Evolutionary conservation across 2,888 invertebrate species (phyloP).

Genomic region (Chrysina gloriosa): DNA sequence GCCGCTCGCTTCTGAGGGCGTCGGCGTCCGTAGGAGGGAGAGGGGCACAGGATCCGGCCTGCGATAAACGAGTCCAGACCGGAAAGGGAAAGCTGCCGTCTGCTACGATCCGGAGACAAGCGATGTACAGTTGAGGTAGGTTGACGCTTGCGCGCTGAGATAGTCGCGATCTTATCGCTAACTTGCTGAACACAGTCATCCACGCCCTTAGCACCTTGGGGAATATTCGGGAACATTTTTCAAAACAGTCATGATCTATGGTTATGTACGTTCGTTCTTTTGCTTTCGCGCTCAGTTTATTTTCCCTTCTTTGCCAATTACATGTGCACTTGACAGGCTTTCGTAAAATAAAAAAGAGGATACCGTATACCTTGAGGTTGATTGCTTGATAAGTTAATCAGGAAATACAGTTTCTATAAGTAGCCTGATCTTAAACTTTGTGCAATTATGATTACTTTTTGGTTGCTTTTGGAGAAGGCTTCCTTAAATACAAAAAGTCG

Average conservation of each 20-base stretch:
- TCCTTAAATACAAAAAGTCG: too few relatives aligned
- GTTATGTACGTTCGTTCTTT: neutral
- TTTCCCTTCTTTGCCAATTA: too few relatives aligned
- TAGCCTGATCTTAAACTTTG: too few relatives aligned
- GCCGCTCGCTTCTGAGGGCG: neutral
- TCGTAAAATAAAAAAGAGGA: too few relatives aligned
- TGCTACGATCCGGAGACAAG: conserved; percentile 36
- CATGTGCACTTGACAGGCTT: too few relatives aligned
- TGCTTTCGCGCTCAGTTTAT: too few relatives aligned
- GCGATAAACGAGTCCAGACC: conserved; percentile 31
- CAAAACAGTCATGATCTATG: conserved; percentile 7
- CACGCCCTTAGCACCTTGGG: conserved; percentile 23
- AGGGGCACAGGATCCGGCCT: neutral
- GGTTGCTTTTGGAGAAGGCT: too few relatives aligned
- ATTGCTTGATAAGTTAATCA: too few relatives aligned
- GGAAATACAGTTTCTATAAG: too few relatives aligned
- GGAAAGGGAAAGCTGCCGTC: conserved; percentile 40
- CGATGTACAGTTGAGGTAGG: conserved; percentile 41
- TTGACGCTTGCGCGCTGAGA: conserved; percentile 34
- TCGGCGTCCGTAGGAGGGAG: neutral
- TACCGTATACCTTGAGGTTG: too few relatives aligned
- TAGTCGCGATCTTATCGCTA: conserved; percentile 9
- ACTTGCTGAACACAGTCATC: neutral
- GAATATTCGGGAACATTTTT: conserved; percentile 22
- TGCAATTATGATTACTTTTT: too few relatives aligned